These are phyloP conservation scores for Verasper variegatus DNA, from an alignment of 2,113 vertebrate genomes.

Conservation along the genomic window DNA sequence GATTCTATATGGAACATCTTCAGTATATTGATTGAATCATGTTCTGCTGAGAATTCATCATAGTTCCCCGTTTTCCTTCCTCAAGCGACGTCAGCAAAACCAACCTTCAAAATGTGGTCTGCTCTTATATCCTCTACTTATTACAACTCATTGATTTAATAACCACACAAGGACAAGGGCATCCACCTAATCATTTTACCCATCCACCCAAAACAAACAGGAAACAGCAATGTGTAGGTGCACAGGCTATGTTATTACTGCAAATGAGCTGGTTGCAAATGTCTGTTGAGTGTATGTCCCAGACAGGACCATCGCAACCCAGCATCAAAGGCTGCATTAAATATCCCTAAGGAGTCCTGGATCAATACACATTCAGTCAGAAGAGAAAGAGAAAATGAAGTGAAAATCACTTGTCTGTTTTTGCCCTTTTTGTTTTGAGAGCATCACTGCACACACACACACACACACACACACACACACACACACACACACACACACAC, in stretches of 20 bases:
- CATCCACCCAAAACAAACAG: conserved; percentile 36
- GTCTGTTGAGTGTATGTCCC: background rate
- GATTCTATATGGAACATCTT: background rate
- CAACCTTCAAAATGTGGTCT: background rate
- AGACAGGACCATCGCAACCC: background rate
- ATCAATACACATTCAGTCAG: conserved; percentile 6
- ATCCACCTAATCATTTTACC: background rate
- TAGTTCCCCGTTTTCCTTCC: conserved; percentile 39
- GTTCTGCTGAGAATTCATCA: conserved; percentile 38
- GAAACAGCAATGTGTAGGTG: conserved; percentile 5
- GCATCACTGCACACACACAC: conserved; percentile 7
- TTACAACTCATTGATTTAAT: conserved; percentile 17
- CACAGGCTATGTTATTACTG: conserved; percentile 25
- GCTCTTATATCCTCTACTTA: background rate
- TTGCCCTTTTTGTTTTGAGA: conserved; percentile 39
- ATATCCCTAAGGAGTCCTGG: background rate
- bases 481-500: background rate
- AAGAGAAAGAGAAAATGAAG: conserved; percentile 21
- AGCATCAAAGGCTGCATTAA: background rate
- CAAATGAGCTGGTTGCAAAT: conserved; percentile 14
- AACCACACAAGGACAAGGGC: background rate
- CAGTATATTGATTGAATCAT: conserved; percentile 14
- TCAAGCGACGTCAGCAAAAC: conserved; percentile 12
- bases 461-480: background rate
- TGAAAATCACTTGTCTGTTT: conserved; percentile 4